A percentile compares a stretch with the other conserved stretches of the same genome.
These are phyloP conservation scores for Phaethornis superciliosus DNA, from an alignment of 2,113 vertebrate species.

Conservation along the genomic window DNA sequence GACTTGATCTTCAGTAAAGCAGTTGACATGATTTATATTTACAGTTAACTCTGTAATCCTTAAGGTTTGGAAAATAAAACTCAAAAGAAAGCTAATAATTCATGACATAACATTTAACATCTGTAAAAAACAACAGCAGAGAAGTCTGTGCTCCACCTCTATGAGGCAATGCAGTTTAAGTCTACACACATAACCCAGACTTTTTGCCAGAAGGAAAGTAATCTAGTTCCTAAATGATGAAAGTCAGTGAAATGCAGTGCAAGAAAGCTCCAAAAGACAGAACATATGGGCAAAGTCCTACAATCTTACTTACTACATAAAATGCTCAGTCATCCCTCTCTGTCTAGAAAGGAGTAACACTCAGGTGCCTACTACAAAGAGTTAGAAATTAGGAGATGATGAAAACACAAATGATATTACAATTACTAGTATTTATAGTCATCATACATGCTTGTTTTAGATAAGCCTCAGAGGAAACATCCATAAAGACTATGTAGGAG, in stretches of 20 bases:
- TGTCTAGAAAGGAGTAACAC: not conserved
- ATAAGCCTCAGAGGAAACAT: not conserved
- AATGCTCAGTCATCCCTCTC: not conserved
- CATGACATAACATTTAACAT: not conserved
- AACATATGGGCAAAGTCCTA: not conserved
- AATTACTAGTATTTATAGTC: not conserved
- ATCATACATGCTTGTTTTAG: not conserved
- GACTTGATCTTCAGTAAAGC: not conserved
- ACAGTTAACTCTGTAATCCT: not conserved
- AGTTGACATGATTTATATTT: not conserved
- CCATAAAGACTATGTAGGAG: not conserved
- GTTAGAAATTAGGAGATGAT: not conserved
- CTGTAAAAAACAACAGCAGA: not conserved
- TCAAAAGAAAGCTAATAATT: not conserved
- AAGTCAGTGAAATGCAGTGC: not conserved
- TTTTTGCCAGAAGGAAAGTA: not conserved
- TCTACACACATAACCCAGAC: not conserved
- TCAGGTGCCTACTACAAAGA: not conserved
- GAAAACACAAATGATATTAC: not conserved
- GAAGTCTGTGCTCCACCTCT: not conserved
- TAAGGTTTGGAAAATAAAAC: not conserved
- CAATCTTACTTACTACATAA: not conserved
- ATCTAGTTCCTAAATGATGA: not conserved
- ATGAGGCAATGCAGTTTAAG: not conserved
- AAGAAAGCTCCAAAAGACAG: not conserved